phyloP scores from a whole-genome alignment of 1,140 invertebrate species.

The Trachelipus rathkii region DNA sequence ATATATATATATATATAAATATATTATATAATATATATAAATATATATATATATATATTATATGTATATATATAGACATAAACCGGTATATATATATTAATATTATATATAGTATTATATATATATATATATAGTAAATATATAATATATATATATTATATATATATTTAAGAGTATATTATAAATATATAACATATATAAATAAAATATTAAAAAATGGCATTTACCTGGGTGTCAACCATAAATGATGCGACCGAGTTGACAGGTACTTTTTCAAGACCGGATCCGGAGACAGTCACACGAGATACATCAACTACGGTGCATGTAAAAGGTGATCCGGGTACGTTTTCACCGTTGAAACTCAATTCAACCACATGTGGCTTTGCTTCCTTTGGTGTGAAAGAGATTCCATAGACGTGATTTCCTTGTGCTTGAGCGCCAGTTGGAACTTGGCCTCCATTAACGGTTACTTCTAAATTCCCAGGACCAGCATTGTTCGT shows the following conservation, averaged over 20 bases:
- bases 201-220: too few relatives aligned
- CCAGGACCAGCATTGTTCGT: slow-evolving; percentile 93
- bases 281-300: slow-evolving; percentile 71
- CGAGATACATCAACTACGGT: slow-evolving; percentile 66
- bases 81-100: too few relatives aligned
- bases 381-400: slow-evolving; percentile 83
- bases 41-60: too few relatives aligned
- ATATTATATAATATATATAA: too few relatives aligned
- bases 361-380: slow-evolving; percentile 86
- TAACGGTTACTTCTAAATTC: slow-evolving; percentile 94
- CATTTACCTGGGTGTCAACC: slow-evolving; percentile 63
- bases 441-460: slow-evolving; percentile 89
- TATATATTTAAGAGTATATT: too few relatives aligned
- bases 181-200: too few relatives aligned
- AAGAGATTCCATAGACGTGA: slow-evolving; percentile 94
- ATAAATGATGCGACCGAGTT: slow-evolving; percentile 75
- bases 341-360: slow-evolving; percentile 94
- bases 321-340: slow-evolving; percentile 70
- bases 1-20: too few relatives aligned
- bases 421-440: slow-evolving; percentile 90
- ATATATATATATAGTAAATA: too few relatives aligned
- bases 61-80: too few relatives aligned
- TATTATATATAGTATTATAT: too few relatives aligned
- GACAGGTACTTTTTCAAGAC: slow-evolving; percentile 87
- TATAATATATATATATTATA: too few relatives aligned